Percentiles rank a stretch among this genome's conserved stretches.
phyloP scores from a whole-genome alignment of 1,140 invertebrate species.

The Parasteatoda tepidariorum region DNA sequence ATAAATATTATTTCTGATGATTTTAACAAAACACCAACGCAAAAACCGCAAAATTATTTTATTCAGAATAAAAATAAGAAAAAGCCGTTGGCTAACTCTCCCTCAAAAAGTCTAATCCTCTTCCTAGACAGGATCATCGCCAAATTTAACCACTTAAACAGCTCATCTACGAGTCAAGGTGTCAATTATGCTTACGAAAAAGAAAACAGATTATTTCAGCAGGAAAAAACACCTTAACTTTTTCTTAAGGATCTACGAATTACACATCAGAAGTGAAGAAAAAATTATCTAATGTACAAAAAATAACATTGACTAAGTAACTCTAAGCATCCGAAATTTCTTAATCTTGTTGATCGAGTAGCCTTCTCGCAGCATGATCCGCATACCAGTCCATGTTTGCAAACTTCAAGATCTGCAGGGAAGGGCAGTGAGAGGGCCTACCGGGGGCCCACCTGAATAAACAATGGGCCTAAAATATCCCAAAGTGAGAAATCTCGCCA shows the following conservation, averaged over 20 bases:
- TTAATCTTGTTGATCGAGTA: slow-evolving; percentile 46
- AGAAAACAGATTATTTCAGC: slow-evolving; percentile 7
- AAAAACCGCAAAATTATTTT: no score
- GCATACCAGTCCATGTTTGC: slow-evolving; percentile 42
- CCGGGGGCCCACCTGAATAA: slow-evolving; percentile 27
- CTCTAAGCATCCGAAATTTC: slow-evolving; percentile 20
- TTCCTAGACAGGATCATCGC: neutral
- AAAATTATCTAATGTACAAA: slow-evolving; percentile 17
- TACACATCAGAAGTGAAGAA: neutral
- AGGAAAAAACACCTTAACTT: slow-evolving; percentile 11
- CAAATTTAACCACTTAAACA: neutral
- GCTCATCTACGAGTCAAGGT: neutral
- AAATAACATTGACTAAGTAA: slow-evolving; percentile 37
- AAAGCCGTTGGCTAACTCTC: no score
- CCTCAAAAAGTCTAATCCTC: neutral
- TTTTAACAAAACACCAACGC: no score
- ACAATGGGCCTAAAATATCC: neutral
- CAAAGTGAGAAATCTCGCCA: neutral
- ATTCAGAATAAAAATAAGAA: no score
- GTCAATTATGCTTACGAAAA: neutral
- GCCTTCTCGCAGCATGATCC: slow-evolving; percentile 50
- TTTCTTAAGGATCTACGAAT: neutral
- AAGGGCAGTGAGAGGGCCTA: neutral
- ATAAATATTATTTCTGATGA: no score
- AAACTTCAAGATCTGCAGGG: neutral